phyloP scores from a whole-genome alignment of 2,113 vertebrate species.

The Gavia stellata region DNA sequence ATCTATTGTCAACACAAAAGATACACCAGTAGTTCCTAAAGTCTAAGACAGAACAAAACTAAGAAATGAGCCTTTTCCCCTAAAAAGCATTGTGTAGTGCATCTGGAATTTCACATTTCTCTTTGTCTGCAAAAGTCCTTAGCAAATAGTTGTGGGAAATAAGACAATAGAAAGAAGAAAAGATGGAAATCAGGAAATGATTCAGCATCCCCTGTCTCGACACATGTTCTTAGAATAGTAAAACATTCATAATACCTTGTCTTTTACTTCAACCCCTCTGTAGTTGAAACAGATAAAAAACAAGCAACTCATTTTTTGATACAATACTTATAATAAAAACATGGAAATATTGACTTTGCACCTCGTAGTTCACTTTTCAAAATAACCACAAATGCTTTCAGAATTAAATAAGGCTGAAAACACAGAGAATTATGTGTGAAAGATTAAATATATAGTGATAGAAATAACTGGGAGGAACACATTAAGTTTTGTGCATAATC shows the following conservation, averaged over 20 bases:
- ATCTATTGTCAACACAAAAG: neutral
- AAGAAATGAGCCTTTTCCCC: neutral
- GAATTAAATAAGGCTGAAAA: neutral
- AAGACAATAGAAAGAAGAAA: neutral
- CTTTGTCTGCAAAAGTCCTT: neutral
- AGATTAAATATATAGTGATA: neutral
- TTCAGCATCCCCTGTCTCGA: neutral
- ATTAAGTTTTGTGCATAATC: neutral
- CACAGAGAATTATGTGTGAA: neutral
- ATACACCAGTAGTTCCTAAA: neutral
- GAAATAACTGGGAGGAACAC: neutral
- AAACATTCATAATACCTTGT: neutral
- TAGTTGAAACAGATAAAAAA: neutral
- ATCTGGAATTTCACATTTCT: neutral
- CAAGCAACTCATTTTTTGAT: fast-evolving
- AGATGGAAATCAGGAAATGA: neutral
- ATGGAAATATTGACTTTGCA: neutral
- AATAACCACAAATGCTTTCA: neutral
- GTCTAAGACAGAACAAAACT: neutral
- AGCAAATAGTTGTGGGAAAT: neutral
- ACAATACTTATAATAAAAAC: neutral
- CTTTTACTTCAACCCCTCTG: neutral
- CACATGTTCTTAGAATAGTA: neutral
- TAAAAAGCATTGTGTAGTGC: fast-evolving
- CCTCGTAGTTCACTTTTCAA: neutral